Evolutionary conservation across 2,888 invertebrate genomes (phyloP), one percentile per base, ranked within the genome.

Genomic region (Nasonia oneida): DNA sequence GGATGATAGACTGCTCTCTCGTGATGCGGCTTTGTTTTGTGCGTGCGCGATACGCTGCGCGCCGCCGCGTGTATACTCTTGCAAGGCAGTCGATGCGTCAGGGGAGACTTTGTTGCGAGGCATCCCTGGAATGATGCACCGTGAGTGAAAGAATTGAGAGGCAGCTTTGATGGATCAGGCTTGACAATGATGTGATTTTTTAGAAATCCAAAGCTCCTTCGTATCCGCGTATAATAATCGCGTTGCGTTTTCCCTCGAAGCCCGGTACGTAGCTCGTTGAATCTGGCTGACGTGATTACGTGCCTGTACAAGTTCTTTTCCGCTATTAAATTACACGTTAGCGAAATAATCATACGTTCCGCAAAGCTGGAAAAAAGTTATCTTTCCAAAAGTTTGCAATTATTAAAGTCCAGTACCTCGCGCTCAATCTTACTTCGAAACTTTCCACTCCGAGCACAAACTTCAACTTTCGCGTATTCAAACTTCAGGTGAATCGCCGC

Each of bases 401-500:
- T 84, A 81, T 85, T 61, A 76, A 85, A 85, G 76, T 76, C 33
- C 42, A 81, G 76, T 79, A 71, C 71, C 70, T 61, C 61, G 61
- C 76, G 71, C 84, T 81, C 71, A 81, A 85, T 81, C 77, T 81
- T 77, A 81, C 81, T 85, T 85, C 37, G 47, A 77, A 85, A 81
- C 80, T 85, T 85, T 85, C 71, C 76, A 42, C 77, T 76, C 61
- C n/a, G 53, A 85, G 71, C 76, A 61, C 76, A 29, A 81, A 84
- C 76, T 84, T 76, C 50, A 81, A 77, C 70, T 70, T 57, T 77
- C 42, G 70, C 71, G 23, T 61, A 67, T 81, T 70, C 77, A 81
- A 77, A 74, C 75, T 80, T 67, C 39, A 75, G 37, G 18, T 3
- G 61, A 76, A 85, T 85, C 67, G n/a, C 70, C 81, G 76, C 14